Percentiles rank a stretch among this genome's conserved stretches.
phyloP scores from a whole-genome alignment of 37 sponge, comb jelly and placozoan genomes.

The Axinella damicornis region DNA sequence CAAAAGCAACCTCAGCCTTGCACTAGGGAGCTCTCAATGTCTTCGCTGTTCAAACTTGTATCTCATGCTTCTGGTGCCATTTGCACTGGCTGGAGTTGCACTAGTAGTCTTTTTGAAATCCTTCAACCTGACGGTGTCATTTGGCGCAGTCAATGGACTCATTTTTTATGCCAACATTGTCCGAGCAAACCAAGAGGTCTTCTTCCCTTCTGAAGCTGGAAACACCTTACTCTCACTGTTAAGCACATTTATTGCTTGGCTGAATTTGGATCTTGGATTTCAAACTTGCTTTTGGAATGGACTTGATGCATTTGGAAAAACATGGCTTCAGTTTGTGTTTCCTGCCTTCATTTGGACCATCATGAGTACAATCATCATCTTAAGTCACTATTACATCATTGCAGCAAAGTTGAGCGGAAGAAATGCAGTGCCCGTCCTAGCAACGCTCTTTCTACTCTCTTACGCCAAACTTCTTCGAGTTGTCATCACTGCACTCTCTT shows the following conservation, averaged over 20 bases:
- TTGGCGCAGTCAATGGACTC: constrained; percentile 23
- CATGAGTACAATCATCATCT: not conserved
- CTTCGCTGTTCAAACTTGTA: not conserved
- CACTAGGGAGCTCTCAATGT: not conserved
- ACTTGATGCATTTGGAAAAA: constrained; percentile 9
- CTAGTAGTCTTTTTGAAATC: not conserved
- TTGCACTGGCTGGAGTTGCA: not conserved
- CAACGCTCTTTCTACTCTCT: constrained; percentile 2
- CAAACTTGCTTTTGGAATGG: constrained; percentile 23
- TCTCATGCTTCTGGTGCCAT: not conserved
- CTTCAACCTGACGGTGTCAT: constrained; percentile 26
- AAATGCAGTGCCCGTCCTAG: constrained; percentile 17
- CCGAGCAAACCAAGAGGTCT: not conserved
- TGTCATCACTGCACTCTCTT: not conserved
- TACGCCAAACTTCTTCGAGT: constrained; percentile 8
- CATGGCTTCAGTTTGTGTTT: constrained; percentile 2
- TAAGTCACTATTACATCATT: not conserved
- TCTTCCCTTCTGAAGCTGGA: not conserved
- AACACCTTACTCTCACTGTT: not conserved
- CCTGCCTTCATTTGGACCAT: not conserved
- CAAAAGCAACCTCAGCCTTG: not conserved
- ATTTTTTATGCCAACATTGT: constrained; percentile 19
- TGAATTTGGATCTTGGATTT: constrained; percentile 23
- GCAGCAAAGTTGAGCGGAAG: not conserved
- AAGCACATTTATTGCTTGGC: not conserved